A percentile compares a stretch with the other conserved stretches of the same genome.
Evolutionary conservation across 2,113 vertebrate species (phyloP).

Genomic region (Anarrhichthys ocellatus): DNA sequence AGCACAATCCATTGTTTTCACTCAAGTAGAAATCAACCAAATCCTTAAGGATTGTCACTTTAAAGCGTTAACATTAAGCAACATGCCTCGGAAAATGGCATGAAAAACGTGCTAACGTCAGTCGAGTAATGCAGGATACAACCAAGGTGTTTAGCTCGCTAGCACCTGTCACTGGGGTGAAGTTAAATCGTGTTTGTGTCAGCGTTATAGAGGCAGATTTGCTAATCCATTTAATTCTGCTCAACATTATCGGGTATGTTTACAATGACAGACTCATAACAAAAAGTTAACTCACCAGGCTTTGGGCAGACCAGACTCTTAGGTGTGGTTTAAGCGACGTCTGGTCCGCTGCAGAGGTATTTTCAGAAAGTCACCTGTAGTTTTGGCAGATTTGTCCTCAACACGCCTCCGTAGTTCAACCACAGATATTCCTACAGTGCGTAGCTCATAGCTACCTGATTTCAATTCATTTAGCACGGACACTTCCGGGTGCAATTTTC

Average conservation of each 20-base stretch:
- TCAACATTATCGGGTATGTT: not conserved
- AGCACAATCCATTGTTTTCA: not conserved
- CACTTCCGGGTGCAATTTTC: slow-evolving; percentile 60
- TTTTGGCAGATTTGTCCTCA: slow-evolving; percentile 21
- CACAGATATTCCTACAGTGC: slow-evolving; percentile 9
- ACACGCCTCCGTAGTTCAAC: slow-evolving; percentile 16
- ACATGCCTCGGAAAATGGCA: not conserved
- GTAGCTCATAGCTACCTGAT: slow-evolving; percentile 8
- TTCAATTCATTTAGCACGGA: not conserved
- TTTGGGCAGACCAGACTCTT: slow-evolving; percentile 36
- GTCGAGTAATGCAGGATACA: not conserved
- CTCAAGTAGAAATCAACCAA: not conserved
- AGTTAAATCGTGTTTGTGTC: not conserved
- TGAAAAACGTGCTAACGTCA: slow-evolving; percentile 1
- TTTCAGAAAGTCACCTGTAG: not conserved
- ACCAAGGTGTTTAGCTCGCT: slow-evolving; percentile 49
- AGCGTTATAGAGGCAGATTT: not conserved
- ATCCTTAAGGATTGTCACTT: not conserved
- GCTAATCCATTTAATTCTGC: not conserved
- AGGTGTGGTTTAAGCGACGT: slow-evolving; percentile 12
- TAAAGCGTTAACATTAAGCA: not conserved
- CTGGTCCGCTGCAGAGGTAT: slow-evolving; percentile 12
- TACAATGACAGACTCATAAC: not conserved
- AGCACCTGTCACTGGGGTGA: slow-evolving; percentile 61
- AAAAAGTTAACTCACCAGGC: slow-evolving; percentile 71